Conservation (phyloP, 1,140 invertebrate species). For the Achatina immaculata region DNA sequence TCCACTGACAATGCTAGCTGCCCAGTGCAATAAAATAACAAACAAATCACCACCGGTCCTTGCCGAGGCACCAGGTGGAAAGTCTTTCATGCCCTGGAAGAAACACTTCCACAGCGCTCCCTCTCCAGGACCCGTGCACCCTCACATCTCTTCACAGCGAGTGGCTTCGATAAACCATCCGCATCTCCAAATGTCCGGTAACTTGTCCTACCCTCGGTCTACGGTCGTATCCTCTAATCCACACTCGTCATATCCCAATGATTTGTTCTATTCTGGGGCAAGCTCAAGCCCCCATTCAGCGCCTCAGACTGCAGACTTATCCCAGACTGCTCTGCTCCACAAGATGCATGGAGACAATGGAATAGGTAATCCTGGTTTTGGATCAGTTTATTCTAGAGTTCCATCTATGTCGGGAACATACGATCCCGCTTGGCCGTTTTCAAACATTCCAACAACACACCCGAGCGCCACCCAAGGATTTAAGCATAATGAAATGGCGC, state of each 20-base stretch:
- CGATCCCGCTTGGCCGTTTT: constrained; percentile 90
- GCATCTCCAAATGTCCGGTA: constrained; percentile 58
- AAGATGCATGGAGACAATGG: constrained; percentile 78
- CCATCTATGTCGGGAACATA: constrained; percentile 77
- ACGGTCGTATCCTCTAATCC: constrained; percentile 50
- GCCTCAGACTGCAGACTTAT: background rate
- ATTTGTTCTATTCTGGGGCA: constrained; percentile 63
- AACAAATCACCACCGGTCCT: constrained; percentile 95
- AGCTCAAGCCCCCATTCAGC: background rate
- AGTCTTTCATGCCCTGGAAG: constrained; percentile 96
- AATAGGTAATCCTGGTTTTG: constrained; percentile 74
- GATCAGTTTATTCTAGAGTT: constrained; percentile 84
- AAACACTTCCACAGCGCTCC: constrained; percentile 69
- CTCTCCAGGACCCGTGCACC: constrained; percentile 44
- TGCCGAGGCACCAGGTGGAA: constrained; percentile 95
- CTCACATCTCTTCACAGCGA: constrained; percentile 46
- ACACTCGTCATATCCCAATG: constrained; percentile 55
- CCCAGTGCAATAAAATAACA: constrained; percentile 96
- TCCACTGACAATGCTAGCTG: constrained; percentile 95
- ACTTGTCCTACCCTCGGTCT: constrained; percentile 65
- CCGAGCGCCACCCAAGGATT: constrained; percentile 76
- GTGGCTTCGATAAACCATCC: constrained; percentile 76
- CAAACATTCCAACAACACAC: constrained; percentile 70
- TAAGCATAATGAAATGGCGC: constrained; percentile 72
- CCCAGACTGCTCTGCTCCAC: constrained; percentile 74